Base-by-base conservation (phyloP, 2,113 vertebrate species). In the Prionailurus viverrinus region DNA sequence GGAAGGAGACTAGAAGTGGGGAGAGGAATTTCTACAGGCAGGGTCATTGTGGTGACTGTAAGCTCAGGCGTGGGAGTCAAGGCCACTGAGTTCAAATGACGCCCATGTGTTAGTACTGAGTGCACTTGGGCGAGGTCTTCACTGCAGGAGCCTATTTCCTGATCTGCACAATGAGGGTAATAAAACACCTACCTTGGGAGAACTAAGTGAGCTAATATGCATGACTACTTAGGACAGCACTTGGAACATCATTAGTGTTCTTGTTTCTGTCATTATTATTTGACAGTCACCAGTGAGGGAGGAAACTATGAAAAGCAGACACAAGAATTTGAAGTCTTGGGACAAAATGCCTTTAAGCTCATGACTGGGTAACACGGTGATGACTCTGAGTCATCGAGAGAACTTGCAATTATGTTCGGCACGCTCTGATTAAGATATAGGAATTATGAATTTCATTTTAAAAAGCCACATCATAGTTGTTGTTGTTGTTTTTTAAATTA, bases 191-290 rank as follows among this genome's bases (percentile, higher is more conserved):
- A 1, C 31, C 48, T 58, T 33, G 23, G 63, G 58, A 88, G 21
- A 91, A 91, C 71, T 36, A 78, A 76, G 80, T 84, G 74, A 91
- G 58, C 71, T 33, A 85, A 73, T 73, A 33, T 4, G 16, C n/a
- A 15, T 27, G 23, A 58, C 48, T 87, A 41, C 74, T 48, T 61
- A 80, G 74, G 68, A 25, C 13, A 4, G 14, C 19, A n/a, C 51
- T 83, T 21, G 16, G 53, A 82, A 36, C 63, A 58, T 51, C 61
- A 41, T 61, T 51, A 18, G 18, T 27, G 33, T 79, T 78, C 63
- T 41, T 33, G 39, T 23, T 78, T 82, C 82, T 94, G 45, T 82
- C 92, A 36, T 92, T 96, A 79, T 76, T 90, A 73, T 53, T 61
- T 82, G 73, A 29, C 48, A 93, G 85, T 85, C 25, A 71, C 15